Base-by-base conservation (phyloP, 2,113 vertebrate genomes). In the Columba janthina region DNA sequence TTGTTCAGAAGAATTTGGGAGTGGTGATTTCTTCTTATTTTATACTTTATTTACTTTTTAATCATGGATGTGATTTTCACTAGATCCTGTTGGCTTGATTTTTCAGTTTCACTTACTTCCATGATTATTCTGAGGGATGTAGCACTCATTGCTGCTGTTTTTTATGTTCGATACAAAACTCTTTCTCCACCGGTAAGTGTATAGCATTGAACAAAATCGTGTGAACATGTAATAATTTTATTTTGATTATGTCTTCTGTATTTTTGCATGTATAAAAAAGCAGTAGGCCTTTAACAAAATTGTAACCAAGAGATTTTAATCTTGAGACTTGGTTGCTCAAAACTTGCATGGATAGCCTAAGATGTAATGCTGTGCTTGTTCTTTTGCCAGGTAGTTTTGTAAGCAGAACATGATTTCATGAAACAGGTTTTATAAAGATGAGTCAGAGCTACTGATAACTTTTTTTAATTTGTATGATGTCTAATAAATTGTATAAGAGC, bases 81-180 rank as follows among this genome's bases (percentile, higher is more conserved):
- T 56, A 24, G 80, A 22, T 77, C 20, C 3, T 88, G 25, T 93
- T 95, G 92, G 11, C 56, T 90, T 96, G 60, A 20, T 94, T 97
- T 98, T 98, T 71, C 96, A 99, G 99, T 98, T 96, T 98, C 98
- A 2, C 98, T 99, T 60, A 99, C 99, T 15, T 98, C 98, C 42
- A 94, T 99, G 92, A 99, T 99, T 62, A 99, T 99, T 89, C 98
- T 97, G 96, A 98, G 99, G 97, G 99, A 99, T 67, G 85, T 99
- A 12, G 98, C 97, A 17, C 98, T 99, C 97, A 99, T 99, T 77
- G 98, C 98, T 81, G 99, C 99, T 15, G 99, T 99, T 85, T 99
- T 99, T 97, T 99, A 99, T 92, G 99, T 99, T 92, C 97, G 99
- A 91, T 99, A 99, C 96, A 99, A 98, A 98, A 99, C 99, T 16